Conservation (phyloP, 2,797 vertebrate genomes). For the Argyrosomus regius region DNA sequence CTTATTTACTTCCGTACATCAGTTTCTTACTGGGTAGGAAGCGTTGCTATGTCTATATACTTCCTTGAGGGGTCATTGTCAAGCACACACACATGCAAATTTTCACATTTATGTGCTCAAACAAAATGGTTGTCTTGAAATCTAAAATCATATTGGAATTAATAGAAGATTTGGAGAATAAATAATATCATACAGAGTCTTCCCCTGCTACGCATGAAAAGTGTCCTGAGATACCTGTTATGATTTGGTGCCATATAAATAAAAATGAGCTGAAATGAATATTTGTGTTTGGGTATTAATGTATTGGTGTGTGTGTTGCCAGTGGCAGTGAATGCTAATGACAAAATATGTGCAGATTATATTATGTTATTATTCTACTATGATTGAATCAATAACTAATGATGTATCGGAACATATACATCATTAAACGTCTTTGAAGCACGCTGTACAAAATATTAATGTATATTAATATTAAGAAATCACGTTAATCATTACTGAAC, state of each 20-base stretch:
- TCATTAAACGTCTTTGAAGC: background rate
- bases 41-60: background rate
- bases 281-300: background rate
- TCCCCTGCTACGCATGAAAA: no score
- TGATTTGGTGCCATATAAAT: no score
- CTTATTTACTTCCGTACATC: background rate
- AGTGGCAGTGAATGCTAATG: background rate
- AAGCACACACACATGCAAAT: background rate
- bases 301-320: no score
- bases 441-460: background rate
- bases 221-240: no score
- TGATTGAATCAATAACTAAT: background rate
- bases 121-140: background rate
- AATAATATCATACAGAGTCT: no score
- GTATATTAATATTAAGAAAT: background rate
- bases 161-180: no score
- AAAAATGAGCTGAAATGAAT: no score
- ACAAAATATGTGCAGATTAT: background rate
- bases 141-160: background rate
- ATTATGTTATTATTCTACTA: background rate
- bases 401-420: no score
- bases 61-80: background rate
- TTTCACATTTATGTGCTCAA: background rate
- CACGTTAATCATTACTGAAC: background rate
- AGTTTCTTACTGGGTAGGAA: background rate